phyloP scores from a whole-genome alignment of 1,140 invertebrate genomes.

The Coenobita brevimanus region DNA sequence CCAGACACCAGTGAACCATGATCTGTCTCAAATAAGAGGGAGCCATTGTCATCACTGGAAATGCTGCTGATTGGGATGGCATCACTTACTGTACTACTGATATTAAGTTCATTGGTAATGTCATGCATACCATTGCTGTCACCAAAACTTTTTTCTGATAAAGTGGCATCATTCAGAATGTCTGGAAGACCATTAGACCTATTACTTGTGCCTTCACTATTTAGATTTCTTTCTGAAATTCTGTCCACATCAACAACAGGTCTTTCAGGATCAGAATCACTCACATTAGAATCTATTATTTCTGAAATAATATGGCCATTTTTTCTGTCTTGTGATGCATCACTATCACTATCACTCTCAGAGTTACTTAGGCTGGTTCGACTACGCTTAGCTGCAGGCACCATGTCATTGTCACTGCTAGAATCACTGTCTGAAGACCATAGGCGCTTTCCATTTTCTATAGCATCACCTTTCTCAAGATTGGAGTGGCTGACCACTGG shows the following conservation, averaged over 20 bases:
- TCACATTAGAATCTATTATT: conserved; percentile 50
- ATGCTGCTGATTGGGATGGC: conserved; percentile 55
- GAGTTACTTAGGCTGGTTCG: conserved; percentile 33
- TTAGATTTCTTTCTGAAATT: conserved; percentile 24
- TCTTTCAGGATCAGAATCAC: conserved; percentile 49
- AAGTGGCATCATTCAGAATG: conserved; percentile 43
- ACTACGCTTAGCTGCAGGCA: conserved; percentile 25
- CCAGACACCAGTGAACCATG: conserved; percentile 41
- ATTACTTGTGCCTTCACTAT: conserved; percentile 46
- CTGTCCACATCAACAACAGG: background rate
- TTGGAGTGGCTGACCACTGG: conserved; percentile 4
- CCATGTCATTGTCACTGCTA: conserved; percentile 29
- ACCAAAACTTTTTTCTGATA: conserved; percentile 44
- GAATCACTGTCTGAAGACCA: conserved; percentile 52
- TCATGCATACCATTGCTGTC: conserved; percentile 48
- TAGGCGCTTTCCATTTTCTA: conserved; percentile 33
- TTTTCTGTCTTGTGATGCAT: conserved; percentile 18
- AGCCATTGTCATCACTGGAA: conserved; percentile 46
- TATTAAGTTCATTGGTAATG: conserved; percentile 45
- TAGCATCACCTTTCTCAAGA: background rate
- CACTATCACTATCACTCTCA: conserved; percentile 52
- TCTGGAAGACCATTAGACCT: conserved; percentile 40
- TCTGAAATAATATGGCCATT: conserved; percentile 56
- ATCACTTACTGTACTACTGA: conserved; percentile 49
- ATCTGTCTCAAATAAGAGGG: conserved; percentile 45